Conservation (phyloP, 2,888 invertebrate genomes). For the Synergus japonicus region DNA sequence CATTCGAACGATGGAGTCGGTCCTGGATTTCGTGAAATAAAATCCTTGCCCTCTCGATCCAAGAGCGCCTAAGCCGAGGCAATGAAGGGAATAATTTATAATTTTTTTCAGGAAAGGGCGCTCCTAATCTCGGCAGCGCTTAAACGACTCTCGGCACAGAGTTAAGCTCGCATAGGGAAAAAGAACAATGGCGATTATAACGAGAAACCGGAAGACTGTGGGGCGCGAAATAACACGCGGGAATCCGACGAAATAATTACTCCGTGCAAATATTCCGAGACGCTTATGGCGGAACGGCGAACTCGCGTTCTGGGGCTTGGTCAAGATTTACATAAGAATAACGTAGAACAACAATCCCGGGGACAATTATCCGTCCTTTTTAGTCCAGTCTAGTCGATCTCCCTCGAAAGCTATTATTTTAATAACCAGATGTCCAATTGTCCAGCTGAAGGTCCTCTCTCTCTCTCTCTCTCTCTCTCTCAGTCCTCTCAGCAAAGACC, state of each 20-base stretch:
- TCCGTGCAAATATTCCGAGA: constrained; percentile 71
- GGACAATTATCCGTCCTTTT: constrained; percentile 72
- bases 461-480: no score
- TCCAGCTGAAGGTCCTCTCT: constrained; percentile 59
- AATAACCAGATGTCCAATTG: constrained; percentile 65
- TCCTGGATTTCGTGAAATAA: background rate
- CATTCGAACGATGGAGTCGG: background rate
- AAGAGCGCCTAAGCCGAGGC: constrained; percentile 9
- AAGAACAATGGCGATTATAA: constrained; percentile 68
- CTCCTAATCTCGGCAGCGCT: constrained; percentile 29
- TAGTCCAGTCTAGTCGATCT: constrained; percentile 59
- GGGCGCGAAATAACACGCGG: constrained; percentile 64
- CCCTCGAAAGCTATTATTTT: constrained; percentile 67
- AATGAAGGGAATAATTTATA: constrained; percentile 34
- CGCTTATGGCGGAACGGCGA: constrained; percentile 47
- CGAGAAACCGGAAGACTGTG: constrained; percentile 51
- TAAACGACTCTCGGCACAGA: constrained; percentile 52
- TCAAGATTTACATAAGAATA: constrained; percentile 76
- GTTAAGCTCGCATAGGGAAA: constrained; percentile 53
- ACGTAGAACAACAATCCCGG: constrained; percentile 73
- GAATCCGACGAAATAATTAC: constrained; percentile 73
- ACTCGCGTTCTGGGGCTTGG: constrained; percentile 55
- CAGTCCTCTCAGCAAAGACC: no score
- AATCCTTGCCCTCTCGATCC: background rate
- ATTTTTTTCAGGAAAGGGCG: constrained; percentile 5